Base-by-base conservation (phyloP, 2,888 invertebrate genomes). In the Eupithecia insigniata region DNA sequence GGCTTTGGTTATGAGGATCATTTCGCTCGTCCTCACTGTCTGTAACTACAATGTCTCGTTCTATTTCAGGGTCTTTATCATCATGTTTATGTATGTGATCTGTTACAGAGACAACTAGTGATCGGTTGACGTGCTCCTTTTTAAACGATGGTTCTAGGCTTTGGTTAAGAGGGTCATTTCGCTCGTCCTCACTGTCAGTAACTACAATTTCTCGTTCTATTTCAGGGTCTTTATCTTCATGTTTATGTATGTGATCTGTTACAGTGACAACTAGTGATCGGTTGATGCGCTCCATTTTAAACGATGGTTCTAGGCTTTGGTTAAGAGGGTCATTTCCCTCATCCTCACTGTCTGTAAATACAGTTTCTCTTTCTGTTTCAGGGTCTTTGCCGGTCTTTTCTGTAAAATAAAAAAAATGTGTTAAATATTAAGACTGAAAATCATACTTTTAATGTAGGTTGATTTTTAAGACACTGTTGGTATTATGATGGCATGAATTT, bases 81-180 rank as follows among this genome's bases (percentile, higher is more conserved):
- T 81, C 78, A 3, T 76, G 76, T 62, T 79, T 80, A 64, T 79
- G 77, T 51, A 79, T 65, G 55, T 16, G 70, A 30, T 68, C 51
- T 36, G 71, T 73, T 66, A 72, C 2, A 46, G 70, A 73, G 66
- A 70, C 3, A 3, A 84, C 77, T 70, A 84, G 80, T 4, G 90
- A 88, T 70, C 79, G 83, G 66, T 89, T 88, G 0, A 88, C 81
- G 7, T 86, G 82, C 70, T 89, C 89, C 68, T 86, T 91, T 61
- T 81, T 89, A 70, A 93, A 90, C 0, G 85, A 82, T 0, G 93
- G 92, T 76, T 92, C 92, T 2, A 93, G 81, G 51, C 92, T 91
- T 66, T 92, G 89, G 43, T 91, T 91, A 58, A 83, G 83, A 0
- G 85, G 81, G n/a, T n/a, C n/a, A n/a, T n/a, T n/a, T n/a, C n/a